Evolutionary conservation across 2,113 vertebrate species (phyloP).

Genomic region (Nothocercus julius): DNA sequence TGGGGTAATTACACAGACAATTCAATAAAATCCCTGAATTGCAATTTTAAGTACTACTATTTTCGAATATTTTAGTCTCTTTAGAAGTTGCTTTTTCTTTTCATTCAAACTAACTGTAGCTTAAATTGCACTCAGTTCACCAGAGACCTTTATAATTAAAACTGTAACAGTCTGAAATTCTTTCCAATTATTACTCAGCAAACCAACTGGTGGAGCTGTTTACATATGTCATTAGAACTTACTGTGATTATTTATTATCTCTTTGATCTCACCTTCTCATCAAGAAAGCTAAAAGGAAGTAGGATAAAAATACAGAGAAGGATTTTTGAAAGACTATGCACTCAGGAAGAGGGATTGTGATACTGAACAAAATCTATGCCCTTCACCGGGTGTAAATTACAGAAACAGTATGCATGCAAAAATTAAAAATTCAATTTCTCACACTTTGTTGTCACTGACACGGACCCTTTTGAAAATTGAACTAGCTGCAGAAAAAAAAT

Average conservation of each 20-base stretch:
- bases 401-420: neutral
- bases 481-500: neutral
- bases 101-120: neutral
- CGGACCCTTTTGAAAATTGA: neutral
- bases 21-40: neutral
- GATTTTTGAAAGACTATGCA: neutral
- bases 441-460: neutral
- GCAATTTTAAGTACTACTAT: neutral
- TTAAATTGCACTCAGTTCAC: neutral
- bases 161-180: constrained; percentile 24
- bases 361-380: neutral
- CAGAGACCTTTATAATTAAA: constrained; percentile 24
- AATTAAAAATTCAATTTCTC: neutral
- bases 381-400: neutral
- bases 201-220: neutral
- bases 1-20: neutral
- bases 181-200: constrained; percentile 33
- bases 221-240: constrained; percentile 27
- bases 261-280: neutral
- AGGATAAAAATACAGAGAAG: neutral
- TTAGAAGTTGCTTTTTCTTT: neutral
- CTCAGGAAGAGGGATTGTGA: neutral
- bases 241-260: neutral
- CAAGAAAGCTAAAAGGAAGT: neutral
- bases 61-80: neutral